phyloP scores from a whole-genome alignment of 2,888 invertebrate species.

The Microctonus brassicae region DNA sequence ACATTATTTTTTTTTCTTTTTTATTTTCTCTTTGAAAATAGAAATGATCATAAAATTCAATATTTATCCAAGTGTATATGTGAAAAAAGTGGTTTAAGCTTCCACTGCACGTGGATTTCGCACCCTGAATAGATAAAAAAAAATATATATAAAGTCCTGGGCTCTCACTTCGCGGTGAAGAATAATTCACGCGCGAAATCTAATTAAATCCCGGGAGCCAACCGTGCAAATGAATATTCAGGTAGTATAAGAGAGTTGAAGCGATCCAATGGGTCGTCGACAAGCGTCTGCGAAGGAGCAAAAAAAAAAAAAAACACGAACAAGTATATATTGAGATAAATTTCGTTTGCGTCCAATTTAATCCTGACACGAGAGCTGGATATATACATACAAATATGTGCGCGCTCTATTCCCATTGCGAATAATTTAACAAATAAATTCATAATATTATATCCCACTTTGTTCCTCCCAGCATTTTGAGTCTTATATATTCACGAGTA shows the following conservation, averaged over 20 bases:
- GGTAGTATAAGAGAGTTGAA: conserved; percentile 22
- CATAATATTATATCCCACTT: conserved; percentile 44
- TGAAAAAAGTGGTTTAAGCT: background rate
- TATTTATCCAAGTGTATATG: too few relatives aligned
- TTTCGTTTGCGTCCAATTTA: conserved; percentile 45
- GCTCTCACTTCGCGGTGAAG: conserved; percentile 15
- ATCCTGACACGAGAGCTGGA: conserved; percentile 35
- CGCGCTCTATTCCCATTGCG: conserved; percentile 1
- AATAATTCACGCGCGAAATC: conserved; percentile 36
- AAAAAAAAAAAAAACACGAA: conserved; percentile 22
- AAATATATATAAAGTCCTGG: background rate
- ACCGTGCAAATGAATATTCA: conserved; percentile 44
- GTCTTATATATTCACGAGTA: conserved; percentile 25
- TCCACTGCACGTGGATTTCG: background rate
- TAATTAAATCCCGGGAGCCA: conserved; percentile 38
- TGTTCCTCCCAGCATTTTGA: conserved; percentile 24
- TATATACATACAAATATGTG: background rate
- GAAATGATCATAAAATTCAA: too few relatives aligned
- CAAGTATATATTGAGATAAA: conserved; percentile 44
- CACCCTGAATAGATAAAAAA: background rate
- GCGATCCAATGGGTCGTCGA: conserved; percentile 26
- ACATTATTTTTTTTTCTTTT: too few relatives aligned
- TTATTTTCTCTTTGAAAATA: too few relatives aligned
- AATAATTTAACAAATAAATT: conserved; percentile 50
- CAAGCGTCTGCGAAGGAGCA: conserved; percentile 9